Conservation (phyloP, 2,888 invertebrate species). For the Microctonus aethiopoides region DNA sequence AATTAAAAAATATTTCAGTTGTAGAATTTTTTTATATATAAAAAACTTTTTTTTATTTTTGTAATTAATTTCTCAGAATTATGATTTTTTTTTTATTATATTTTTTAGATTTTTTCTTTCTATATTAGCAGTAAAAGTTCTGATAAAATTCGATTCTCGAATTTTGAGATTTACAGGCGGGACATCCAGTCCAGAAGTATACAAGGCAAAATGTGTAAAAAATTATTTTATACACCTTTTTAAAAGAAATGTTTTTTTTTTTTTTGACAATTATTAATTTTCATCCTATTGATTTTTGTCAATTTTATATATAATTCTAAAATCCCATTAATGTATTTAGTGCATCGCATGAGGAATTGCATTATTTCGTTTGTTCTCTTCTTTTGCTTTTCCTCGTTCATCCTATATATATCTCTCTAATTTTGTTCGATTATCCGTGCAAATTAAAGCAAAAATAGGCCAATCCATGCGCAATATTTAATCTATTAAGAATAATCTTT, state of each 20-base stretch:
- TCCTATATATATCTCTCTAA: neutral
- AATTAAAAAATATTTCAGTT: neutral
- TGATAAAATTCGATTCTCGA: neutral
- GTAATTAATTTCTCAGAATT: neutral
- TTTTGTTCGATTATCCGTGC: conserved; percentile 10
- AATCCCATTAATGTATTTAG: neutral
- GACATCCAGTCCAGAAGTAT: conserved; percentile 19
- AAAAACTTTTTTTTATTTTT: neutral
- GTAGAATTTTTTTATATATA: too few relatives aligned
- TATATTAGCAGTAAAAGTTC: too few relatives aligned
- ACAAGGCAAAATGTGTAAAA: conserved; percentile 20
- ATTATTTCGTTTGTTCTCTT: neutral
- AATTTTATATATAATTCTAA: conserved; percentile 8
- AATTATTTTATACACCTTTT: neutral
- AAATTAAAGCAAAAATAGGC: conserved; percentile 5
- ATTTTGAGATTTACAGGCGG: conserved; percentile 8
- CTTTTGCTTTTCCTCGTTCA: neutral
- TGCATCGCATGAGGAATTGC: neutral
- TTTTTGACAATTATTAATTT: neutral
- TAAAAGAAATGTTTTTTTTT: neutral
- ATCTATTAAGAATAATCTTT: neutral
- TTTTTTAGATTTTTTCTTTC: too few relatives aligned
- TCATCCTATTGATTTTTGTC: neutral
- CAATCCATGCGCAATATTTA: neutral
- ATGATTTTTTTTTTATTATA: neutral